phyloP scores from a whole-genome alignment of 2,113 vertebrate species.

The Dasyprocta punctata region DNA sequence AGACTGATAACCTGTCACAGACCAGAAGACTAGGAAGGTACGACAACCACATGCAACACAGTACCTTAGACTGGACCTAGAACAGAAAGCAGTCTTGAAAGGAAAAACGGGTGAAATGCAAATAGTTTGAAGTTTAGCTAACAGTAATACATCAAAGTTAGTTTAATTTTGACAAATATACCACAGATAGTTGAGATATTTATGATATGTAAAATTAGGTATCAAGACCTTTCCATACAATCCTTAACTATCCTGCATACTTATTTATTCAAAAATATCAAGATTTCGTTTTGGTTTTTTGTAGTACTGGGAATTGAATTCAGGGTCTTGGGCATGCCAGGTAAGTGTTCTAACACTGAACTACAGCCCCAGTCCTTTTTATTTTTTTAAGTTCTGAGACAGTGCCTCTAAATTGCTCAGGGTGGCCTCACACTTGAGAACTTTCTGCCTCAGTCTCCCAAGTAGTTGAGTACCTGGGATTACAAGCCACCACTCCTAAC shows the following conservation, averaged over 20 bases:
- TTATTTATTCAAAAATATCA: slow-evolving; percentile 12
- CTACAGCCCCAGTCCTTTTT: neutral
- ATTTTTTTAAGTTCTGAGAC: neutral
- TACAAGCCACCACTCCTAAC: neutral
- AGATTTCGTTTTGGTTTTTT: neutral
- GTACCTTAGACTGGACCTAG: neutral
- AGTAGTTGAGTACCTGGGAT: neutral
- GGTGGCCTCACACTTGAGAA: neutral
- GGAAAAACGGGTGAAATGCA: neutral
- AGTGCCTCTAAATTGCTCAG: neutral
- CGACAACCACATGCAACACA: neutral
- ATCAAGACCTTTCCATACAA: neutral
- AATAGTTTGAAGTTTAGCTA: neutral
- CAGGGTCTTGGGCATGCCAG: neutral
- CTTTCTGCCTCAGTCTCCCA: neutral
- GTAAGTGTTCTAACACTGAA: neutral
- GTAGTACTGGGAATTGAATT: neutral
- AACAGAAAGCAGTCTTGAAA: slow-evolving; percentile 2
- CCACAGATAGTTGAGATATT: neutral
- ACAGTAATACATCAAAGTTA: neutral
- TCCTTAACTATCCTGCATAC: neutral
- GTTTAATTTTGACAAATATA: slow-evolving; percentile 9
- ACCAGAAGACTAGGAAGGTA: neutral
- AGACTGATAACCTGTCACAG: slow-evolving; percentile 41
- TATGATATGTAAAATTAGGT: neutral